These are phyloP conservation scores for Nemotelus nigrinus DNA, from an alignment of 2,888 invertebrate genomes.

Conservation along the genomic window DNA sequence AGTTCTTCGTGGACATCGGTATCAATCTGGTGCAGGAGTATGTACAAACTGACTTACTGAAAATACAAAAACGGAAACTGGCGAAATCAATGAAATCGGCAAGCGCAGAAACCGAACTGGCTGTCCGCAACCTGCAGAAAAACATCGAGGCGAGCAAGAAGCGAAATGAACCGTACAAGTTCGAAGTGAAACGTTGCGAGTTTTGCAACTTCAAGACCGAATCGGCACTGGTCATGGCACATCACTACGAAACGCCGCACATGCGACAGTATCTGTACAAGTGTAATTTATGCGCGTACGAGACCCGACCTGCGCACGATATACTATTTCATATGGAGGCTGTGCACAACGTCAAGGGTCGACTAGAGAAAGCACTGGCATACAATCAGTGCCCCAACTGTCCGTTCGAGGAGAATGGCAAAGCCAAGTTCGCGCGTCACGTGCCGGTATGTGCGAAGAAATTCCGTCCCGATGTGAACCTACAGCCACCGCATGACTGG, in stretches of 20 bases:
- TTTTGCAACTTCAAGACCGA: slow-evolving; percentile 91
- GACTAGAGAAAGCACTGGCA: slow-evolving; percentile 84
- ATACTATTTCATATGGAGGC: slow-evolving; percentile 93
- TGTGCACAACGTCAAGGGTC: slow-evolving; percentile 84
- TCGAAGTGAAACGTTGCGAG: slow-evolving; percentile 83
- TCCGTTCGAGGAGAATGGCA: slow-evolving; percentile 93
- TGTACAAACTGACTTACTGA: slow-evolving; percentile 90
- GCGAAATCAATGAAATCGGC: slow-evolving; percentile 70
- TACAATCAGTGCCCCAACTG: slow-evolving; percentile 94
- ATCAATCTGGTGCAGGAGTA: slow-evolving; percentile 90
- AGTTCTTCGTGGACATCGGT: slow-evolving; percentile 92
- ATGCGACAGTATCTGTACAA: slow-evolving; percentile 87
- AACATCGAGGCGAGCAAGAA: slow-evolving; percentile 87
- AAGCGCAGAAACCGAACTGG: slow-evolving; percentile 71
- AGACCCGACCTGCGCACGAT: slow-evolving; percentile 85
- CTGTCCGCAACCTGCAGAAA: slow-evolving; percentile 83
- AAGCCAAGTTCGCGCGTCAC: slow-evolving; percentile 89
- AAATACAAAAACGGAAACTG: slow-evolving; percentile 85
- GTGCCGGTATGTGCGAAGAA: slow-evolving; percentile 87
- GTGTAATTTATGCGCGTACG: slow-evolving; percentile 86
- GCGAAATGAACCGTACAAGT: slow-evolving; percentile 82
- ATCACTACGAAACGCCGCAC: slow-evolving; percentile 91
- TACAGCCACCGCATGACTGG: slow-evolving; percentile 89
- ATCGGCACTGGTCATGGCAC: slow-evolving; percentile 82
- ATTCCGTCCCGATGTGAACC: slow-evolving; percentile 86